phyloP scores from a whole-genome alignment of 2,113 vertebrate species.

The Brachirus orientalis region DNA sequence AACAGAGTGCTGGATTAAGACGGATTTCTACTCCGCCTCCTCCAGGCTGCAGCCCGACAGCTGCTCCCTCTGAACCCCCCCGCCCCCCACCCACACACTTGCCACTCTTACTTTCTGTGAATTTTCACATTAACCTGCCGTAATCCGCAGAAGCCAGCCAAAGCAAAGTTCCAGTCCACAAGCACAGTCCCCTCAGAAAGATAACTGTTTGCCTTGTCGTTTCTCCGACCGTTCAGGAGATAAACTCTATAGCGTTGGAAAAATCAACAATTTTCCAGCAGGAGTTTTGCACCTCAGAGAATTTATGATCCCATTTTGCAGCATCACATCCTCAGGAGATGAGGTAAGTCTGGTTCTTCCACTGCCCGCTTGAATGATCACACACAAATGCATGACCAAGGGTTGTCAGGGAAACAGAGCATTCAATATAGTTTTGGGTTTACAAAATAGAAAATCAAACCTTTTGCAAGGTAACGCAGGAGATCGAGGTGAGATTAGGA shows the following conservation, averaged over 20 bases:
- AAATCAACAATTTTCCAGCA: slow-evolving; percentile 67
- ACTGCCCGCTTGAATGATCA: too few relatives aligned
- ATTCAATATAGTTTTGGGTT: slow-evolving; percentile 41
- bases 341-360: slow-evolving; percentile 58
- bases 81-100: slow-evolving; percentile 10
- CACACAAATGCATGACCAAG: slow-evolving; percentile 7
- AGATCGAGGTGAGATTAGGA: slow-evolving; percentile 33
- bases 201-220: slow-evolving; percentile 73
- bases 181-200: slow-evolving; percentile 55
- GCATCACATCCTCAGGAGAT: slow-evolving; percentile 65
- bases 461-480: slow-evolving; percentile 23
- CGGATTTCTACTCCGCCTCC: slow-evolving; percentile 65
- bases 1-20: slow-evolving; percentile 80
- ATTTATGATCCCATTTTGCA: slow-evolving; percentile 67
- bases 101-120: slow-evolving; percentile 62
- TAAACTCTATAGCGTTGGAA: slow-evolving; percentile 59
- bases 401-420: slow-evolving; percentile 13
- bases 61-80: slow-evolving; percentile 28
- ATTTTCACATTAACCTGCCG: slow-evolving; percentile 76
- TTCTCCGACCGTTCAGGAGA: slow-evolving; percentile 52
- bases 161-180: slow-evolving; percentile 60
- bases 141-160: slow-evolving; percentile 48
- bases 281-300: slow-evolving; percentile 50
- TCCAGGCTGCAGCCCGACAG: slow-evolving; percentile 13
- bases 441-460: slow-evolving; percentile 56